A percentile compares a stretch with the other conserved stretches of the same genome.
phyloP scores from a whole-genome alignment of 2,888 invertebrate genomes.

The Vannuccia rotundouncinata region DNA sequence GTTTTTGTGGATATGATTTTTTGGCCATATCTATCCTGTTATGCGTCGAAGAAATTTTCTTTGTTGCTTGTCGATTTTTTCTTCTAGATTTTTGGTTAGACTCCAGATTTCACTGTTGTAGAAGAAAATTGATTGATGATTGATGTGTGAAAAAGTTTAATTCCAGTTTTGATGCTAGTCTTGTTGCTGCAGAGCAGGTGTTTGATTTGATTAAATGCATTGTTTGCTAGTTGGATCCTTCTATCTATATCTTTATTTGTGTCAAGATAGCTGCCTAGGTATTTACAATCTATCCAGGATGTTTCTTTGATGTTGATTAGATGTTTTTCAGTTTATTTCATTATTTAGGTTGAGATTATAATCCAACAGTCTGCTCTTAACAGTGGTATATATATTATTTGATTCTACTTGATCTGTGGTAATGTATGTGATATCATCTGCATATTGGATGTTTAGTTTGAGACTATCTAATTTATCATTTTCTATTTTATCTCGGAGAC shows the following conservation, averaged over 20 bases:
- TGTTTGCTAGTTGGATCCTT: too few relatives aligned
- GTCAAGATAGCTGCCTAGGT: not conserved
- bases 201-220: too few relatives aligned
- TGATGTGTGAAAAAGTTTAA: too few relatives aligned
- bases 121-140: not conserved
- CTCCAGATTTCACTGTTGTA: not conserved
- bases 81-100: not conserved
- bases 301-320: not conserved
- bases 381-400: too few relatives aligned
- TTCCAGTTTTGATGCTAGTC: too few relatives aligned
- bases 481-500: not conserved
- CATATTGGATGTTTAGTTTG: not conserved
- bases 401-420: too few relatives aligned
- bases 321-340: not conserved
- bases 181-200: too few relatives aligned
- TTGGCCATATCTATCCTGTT: not conserved
- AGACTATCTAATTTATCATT: not conserved
- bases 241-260: not conserved
- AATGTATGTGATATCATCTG: not conserved
- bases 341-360: not conserved
- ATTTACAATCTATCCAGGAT: not conserved
- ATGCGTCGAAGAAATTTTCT: not conserved
- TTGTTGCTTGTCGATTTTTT: not conserved
- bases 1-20: not conserved
- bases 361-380: not conserved